Evolutionary conservation across 92 coral and sea anemone genomes (phyloP).

Genomic region (Blastomussa wellsi): DNA sequence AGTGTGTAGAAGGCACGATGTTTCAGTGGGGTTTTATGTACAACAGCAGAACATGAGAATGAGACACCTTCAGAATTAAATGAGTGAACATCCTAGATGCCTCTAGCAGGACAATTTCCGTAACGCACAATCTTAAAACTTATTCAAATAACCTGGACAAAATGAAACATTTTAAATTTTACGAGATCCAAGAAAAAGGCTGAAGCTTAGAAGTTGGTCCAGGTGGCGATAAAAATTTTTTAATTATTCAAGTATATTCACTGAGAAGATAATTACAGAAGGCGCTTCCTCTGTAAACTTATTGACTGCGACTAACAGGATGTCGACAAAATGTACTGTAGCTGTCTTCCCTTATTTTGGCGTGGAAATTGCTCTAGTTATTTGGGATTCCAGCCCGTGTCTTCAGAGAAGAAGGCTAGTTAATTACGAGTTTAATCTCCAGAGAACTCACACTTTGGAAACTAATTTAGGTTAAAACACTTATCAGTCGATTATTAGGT

Average conservation of each 20-base stretch:
- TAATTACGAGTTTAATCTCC: background rate
- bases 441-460: conserved; percentile 23
- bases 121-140: background rate
- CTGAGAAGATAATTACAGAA: background rate
- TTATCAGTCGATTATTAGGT: conserved; percentile 35
- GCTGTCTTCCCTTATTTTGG: background rate
- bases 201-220: background rate
- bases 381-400: background rate
- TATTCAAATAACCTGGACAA: background rate
- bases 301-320: conserved; percentile 8
- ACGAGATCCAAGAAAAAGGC: background rate
- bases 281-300: background rate
- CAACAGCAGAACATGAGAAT: background rate
- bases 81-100: no score
- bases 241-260: background rate
- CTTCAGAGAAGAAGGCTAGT: background rate
- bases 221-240: background rate
- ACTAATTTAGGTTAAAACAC: conserved; percentile 15
- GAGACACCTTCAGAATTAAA: background rate
- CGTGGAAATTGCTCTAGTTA: background rate
- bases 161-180: background rate
- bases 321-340: background rate
- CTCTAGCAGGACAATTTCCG: background rate
- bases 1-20: background rate
- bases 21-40: background rate